Evolutionary conservation across 2,797 vertebrate genomes (phyloP).

Genomic region (Nyctalus aviator): DNA sequence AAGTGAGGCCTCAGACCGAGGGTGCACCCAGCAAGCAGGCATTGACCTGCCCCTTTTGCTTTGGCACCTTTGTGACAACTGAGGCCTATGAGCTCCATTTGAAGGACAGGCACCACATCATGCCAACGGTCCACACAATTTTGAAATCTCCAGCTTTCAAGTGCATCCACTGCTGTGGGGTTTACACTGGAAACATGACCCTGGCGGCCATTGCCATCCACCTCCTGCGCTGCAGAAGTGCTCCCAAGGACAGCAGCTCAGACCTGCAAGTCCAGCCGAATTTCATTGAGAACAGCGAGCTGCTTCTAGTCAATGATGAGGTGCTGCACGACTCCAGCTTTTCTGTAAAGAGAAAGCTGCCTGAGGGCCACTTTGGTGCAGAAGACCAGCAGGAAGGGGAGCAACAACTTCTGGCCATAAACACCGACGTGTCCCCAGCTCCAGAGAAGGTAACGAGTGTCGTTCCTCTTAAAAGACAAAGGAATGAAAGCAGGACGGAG

Average conservation of each 20-base stretch:
- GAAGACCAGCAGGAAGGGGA: slow-evolving; percentile 83
- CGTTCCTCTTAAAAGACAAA: slow-evolving; percentile 90
- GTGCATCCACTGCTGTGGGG: slow-evolving; percentile 98
- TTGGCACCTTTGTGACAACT: slow-evolving; percentile 90
- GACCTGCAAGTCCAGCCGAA: slow-evolving; percentile 82
- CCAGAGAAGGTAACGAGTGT: slow-evolving; percentile 86
- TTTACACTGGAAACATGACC: slow-evolving; percentile 97
- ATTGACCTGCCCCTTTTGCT: slow-evolving; percentile 94
- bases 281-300: slow-evolving; percentile 80
- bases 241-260: slow-evolving; percentile 90
- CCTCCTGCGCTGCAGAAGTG: slow-evolving; percentile 94
- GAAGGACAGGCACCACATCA: slow-evolving; percentile 96
- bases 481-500: slow-evolving; percentile 85
- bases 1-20: slow-evolving; percentile 90
- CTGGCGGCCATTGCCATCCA: slow-evolving; percentile 96
- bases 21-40: slow-evolving; percentile 81
- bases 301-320: slow-evolving; percentile 82
- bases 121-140: slow-evolving; percentile 96
- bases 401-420: slow-evolving; percentile 65
- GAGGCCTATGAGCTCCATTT: slow-evolving; percentile 93
- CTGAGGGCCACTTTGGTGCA: slow-evolving; percentile 66
- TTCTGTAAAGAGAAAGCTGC: slow-evolving; percentile 85
- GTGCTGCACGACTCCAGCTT: slow-evolving; percentile 73
- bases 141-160: slow-evolving; percentile 97
- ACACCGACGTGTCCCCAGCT: slow-evolving; percentile 12